Evolutionary conservation across 2,113 vertebrate genomes (phyloP), one percentile per base, ranked within the genome.

Genomic region (Notarius quadriscutis): DNA sequence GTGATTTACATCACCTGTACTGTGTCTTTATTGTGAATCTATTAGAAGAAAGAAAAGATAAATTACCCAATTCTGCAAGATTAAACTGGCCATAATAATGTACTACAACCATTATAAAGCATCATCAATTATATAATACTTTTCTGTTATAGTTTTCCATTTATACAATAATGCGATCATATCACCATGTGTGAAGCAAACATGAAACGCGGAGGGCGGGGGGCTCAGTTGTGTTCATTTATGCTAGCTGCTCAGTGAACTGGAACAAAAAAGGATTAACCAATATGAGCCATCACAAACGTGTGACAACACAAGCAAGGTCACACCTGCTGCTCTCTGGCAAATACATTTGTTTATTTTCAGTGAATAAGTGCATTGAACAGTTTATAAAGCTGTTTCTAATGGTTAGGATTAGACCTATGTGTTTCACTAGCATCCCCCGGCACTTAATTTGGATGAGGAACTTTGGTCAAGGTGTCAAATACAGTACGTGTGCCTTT

Each of bases 311-410:
- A 58, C 75, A 67, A 50, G 34, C 77, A 91, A 89, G 78, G 87
- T 88, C 83, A 90, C 72, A 77, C 80, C 58, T 86, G 81, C 53
- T 71, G 30, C 34, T 78, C 80, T 67, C 79, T 57, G 51, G 63
- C 7, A 72, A 75, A 53, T 48, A 51, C 69, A 62, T 84, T 53
- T 82, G 71, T 84, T 83, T 65, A 80, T 83, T 86, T 79, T 83
- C 74, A 55, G 67, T 85, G 71, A 71, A 80, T 41, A 30, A 72
- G 81, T 63, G 60, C 48, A 79, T 62, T 87, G 63, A 87, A 50
- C 55, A 55, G 60, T 86, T 87, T 88, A 90, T 87, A 79, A 89
- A 91, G 87, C 90, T 88, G 85, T 90, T 30, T 30, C 30, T 30
- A 30, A 90, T 88, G 86, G 75, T 48, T 69, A 55, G 84, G 89